Conservation (phyloP, 2,888 invertebrate species). For the Rotaria magnacalcarata region DNA sequence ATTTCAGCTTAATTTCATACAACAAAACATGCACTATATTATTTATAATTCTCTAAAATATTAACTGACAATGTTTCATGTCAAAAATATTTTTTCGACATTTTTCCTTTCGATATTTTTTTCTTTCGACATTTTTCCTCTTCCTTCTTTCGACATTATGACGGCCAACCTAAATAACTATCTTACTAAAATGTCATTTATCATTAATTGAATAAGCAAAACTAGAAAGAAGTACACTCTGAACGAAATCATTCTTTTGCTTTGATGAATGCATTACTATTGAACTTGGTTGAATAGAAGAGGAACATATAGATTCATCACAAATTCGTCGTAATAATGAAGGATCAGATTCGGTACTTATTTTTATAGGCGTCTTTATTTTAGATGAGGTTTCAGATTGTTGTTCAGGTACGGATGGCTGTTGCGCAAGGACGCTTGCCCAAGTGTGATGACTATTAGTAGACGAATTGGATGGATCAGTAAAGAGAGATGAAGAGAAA, state of each 20-base stretch:
- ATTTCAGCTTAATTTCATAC: too few species aligned
- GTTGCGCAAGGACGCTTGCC: background rate
- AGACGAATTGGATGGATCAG: background rate
- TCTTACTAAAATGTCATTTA: background rate
- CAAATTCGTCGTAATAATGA: background rate
- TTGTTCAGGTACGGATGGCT: background rate
- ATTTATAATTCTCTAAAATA: too few species aligned
- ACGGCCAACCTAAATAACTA: background rate
- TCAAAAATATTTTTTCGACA: too few species aligned
- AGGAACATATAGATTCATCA: background rate
- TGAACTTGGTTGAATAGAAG: background rate
- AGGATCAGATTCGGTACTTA: background rate
- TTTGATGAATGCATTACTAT: background rate
- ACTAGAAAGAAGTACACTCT: background rate
- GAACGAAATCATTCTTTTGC: background rate
- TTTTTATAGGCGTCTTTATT: background rate
- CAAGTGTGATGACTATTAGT: background rate
- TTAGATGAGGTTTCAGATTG: background rate
- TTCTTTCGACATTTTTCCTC: too few species aligned
- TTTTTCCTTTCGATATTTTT: too few species aligned
- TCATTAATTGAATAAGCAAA: background rate
- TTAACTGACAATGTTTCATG: too few species aligned
- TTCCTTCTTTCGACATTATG: too few species aligned
- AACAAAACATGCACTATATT: too few species aligned
- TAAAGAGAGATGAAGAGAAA: background rate